Evolutionary conservation across 53 echinoderm and acorn worm genomes (phyloP), one percentile per base, ranked within the genome.

Genomic region (Holothuria scabra): DNA sequence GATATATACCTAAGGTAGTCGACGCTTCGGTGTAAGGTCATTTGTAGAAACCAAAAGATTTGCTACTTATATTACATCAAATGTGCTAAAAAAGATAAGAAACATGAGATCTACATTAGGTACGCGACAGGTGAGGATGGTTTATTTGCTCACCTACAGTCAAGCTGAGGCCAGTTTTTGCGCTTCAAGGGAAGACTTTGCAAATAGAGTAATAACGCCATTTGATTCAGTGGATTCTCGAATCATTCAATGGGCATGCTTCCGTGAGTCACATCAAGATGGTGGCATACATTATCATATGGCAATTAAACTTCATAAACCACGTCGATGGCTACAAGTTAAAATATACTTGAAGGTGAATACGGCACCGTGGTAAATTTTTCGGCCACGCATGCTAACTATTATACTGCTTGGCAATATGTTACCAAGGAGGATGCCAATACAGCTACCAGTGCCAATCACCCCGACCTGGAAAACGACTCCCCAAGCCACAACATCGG

Each of bases 381-480:
- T 32, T 68, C 34, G 26, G 68, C 28, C 1, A 68, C 68, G 19
- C 68, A 68, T 68, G 31, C 21, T 6, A 68, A 68, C 31, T 68
- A 68, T 35, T 68, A 68, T 35, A 32, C 68, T 31, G 68, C 68
- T 6, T 68, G 31, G 21, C 31, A 68, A 18, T 68, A 68, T 35
- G 34, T 68, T 35, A 34, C 34, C 5, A 68, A 68, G 31, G 31
- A 30, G 34, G 68, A 68, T 32, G 32, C 1, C 68, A 68, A 35
- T 14, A 37, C 26, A 24, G 6, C 34, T 1, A 28, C 21, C 21
- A 68, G 34, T 34, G 10, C 21, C 1, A 4, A 18, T 35, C 68
- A 68, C 68, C 68, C 68, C 3, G 32, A 68, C 68, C 34, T 68
- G 1, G 48, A 12, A 12, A 12, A 48, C 48, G 35, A 68, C 21